These are phyloP conservation scores for Sarcophaga bullata DNA, from an alignment of 1,140 invertebrate genomes.

Conservation along the genomic window DNA sequence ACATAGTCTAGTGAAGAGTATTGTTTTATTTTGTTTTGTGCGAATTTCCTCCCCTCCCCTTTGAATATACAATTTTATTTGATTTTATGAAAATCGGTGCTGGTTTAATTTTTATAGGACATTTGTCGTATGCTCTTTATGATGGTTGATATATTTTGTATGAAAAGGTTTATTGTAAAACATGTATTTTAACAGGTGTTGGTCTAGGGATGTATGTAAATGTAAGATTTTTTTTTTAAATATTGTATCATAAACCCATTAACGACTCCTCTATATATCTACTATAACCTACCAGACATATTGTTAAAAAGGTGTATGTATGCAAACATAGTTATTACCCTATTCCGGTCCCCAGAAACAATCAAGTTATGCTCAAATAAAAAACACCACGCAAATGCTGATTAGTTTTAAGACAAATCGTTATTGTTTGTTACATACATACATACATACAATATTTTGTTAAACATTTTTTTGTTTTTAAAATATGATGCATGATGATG, in stretches of 20 bases:
- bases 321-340: not conserved
- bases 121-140: no score
- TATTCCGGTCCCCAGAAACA: not conserved
- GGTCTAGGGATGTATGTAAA: conserved; percentile 21
- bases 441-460: not conserved
- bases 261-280: no score
- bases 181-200: conserved; percentile 11
- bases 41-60: no score
- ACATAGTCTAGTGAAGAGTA: no score
- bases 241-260: no score
- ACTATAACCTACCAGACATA: not conserved
- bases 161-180: not conserved
- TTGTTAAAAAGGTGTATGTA: not conserved
- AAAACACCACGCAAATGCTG: no score
- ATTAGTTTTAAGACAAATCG: no score
- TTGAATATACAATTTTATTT: no score
- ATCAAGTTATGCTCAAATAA: no score
- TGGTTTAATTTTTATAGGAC: not conserved
- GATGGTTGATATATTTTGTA: no score
- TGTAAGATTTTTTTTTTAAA: not conserved
- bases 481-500: not conserved
- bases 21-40: no score
- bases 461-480: not conserved
- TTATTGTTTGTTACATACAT: not conserved
- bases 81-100: not conserved